Conservation (phyloP, 2,113 vertebrate genomes). For the Xenopus borealis region DNA sequence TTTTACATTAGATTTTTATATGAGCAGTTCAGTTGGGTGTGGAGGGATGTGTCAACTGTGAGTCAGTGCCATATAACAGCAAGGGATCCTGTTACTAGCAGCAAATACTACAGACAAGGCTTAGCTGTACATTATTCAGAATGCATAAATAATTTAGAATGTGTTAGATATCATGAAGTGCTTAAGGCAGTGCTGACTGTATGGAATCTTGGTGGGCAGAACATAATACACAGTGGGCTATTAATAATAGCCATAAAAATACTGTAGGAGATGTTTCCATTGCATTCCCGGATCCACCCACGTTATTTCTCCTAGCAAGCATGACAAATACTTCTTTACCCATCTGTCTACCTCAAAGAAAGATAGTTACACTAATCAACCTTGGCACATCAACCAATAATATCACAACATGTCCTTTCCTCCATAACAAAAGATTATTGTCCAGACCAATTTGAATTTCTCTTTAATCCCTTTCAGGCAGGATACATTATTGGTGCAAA, state of each 20-base stretch:
- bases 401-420: neutral
- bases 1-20: too few relatives aligned
- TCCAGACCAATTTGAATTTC: neutral
- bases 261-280: neutral
- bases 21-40: too few relatives aligned
- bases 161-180: neutral
- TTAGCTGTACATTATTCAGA: too few relatives aligned
- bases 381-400: neutral
- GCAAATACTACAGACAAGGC: too few relatives aligned
- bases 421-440: constrained; percentile 11
- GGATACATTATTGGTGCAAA: neutral
- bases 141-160: constrained; percentile 4
- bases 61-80: too few relatives aligned
- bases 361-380: neutral
- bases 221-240: neutral
- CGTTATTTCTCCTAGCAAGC: neutral
- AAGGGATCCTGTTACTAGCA: too few relatives aligned
- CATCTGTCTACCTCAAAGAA: neutral
- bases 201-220: constrained; percentile 12
- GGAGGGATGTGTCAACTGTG: too few relatives aligned
- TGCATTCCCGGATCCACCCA: constrained; percentile 13
- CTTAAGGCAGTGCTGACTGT: constrained; percentile 2
- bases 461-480: neutral
- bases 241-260: constrained; percentile 20
- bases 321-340: neutral